These are phyloP conservation scores for Carcharodon carcharias DNA, from an alignment of 2,797 vertebrate species.

Conservation along the genomic window DNA sequence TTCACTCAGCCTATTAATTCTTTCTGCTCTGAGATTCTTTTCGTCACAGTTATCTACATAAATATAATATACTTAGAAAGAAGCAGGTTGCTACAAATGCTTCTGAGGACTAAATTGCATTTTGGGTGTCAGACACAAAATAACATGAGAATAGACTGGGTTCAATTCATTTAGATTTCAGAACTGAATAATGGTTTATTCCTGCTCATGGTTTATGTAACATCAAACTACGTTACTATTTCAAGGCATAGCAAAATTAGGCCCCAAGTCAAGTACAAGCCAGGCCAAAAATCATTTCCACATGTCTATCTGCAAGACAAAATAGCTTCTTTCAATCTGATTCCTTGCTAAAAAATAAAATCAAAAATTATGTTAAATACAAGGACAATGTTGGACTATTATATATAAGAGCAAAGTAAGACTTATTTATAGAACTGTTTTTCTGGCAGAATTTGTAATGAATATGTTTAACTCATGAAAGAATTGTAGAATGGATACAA, in stretches of 20 bases:
- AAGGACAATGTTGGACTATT: neutral
- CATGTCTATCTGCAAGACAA: neutral
- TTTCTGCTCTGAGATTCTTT: no score
- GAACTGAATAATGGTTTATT: neutral
- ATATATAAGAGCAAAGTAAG: neutral
- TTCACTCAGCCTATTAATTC: neutral
- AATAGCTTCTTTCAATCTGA: neutral
- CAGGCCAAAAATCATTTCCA: neutral
- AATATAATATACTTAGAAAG: no score
- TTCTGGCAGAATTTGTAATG: neutral
- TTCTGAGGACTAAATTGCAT: no score
- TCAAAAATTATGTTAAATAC: neutral
- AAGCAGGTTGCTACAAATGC: no score
- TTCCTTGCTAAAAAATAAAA: neutral
- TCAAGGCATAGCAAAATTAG: neutral
- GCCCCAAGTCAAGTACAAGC: neutral
- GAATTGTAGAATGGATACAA: no score
- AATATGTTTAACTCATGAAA: neutral
- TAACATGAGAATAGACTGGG: neutral
- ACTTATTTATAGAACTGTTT: neutral
- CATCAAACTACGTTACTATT: neutral
- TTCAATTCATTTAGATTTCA: neutral
- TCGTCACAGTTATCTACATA: no score
- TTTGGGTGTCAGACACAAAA: no score
- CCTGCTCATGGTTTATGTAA: neutral